Evolutionary conservation across 2,797 vertebrate species (phyloP), one percentile per base, ranked within the genome.

Genomic region (Lates japonicus): DNA sequence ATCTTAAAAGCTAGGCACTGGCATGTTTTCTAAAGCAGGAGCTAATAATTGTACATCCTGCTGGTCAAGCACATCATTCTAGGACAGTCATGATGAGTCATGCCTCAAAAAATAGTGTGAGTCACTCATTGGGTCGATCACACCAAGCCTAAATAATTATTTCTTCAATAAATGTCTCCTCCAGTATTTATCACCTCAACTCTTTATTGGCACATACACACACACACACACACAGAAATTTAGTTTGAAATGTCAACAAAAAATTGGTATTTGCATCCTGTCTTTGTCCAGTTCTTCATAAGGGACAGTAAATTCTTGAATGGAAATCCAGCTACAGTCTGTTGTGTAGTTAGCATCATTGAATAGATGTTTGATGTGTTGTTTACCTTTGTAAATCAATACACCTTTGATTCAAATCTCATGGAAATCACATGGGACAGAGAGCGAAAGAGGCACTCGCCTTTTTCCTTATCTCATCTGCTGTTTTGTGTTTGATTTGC

Each of bases 331-430:
- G 19, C 31, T 3, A 49, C 35, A 37, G 1, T 16, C 29, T 74
- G 19, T n/a, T 64, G 22, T 52, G 68, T 5, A 35, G 44, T 37
- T 55, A 61, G 64, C 19, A 44, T 9, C 13, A 58, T 7, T 35
- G 48, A 82, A 49, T 25, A 41, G 48, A 63, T 8, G 25, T 51
- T 29, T 35, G 51, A 58, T 83, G 72, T 65, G 33, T 70, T 78
- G 39, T 82, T 76, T 83, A 65, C 49, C 71, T 82, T 65, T 82
- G 44, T 48, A 79, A 75, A 85, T 90, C 74, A 85, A 74, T 71
- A 59, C 20, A 35, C 51, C 59, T 87, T 74, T 87, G 78, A 85
- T 78, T 77, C 48, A 67, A 35, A 83, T 80, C 75, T 46, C 54
- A 17, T 22, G 25, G 75, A 65, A 80, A 51, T 74, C 39, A 48